phyloP scores from a whole-genome alignment of 2,888 invertebrate genomes.

The Mesochorus sp. region DNA sequence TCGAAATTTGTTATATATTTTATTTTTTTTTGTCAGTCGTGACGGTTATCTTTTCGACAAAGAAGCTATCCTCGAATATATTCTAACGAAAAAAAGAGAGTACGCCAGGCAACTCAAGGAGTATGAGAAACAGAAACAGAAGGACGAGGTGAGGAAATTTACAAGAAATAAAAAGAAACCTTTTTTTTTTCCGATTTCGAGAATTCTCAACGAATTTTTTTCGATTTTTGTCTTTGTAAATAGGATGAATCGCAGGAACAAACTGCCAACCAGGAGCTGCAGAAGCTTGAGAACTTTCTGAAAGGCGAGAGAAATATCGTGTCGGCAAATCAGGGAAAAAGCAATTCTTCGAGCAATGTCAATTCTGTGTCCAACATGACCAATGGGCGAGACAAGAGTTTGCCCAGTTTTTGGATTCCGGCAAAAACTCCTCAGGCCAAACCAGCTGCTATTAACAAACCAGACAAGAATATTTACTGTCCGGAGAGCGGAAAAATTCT shows the following conservation, averaged over 20 bases:
- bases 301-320: constrained; percentile 92
- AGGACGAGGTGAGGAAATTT: constrained; percentile 89
- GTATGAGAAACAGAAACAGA: constrained; percentile 93
- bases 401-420: constrained; percentile 99
- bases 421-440: constrained; percentile 95
- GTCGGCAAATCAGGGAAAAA: constrained; percentile 59
- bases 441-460: constrained; percentile 87
- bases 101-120: constrained; percentile 94
- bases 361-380: constrained; percentile 91
- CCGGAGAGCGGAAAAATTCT: constrained; percentile 93
- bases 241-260: constrained; percentile 87
- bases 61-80: constrained; percentile 97
- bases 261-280: constrained; percentile 88
- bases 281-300: constrained; percentile 90
- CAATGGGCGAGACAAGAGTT: constrained; percentile 89
- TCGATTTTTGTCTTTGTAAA: background rate
- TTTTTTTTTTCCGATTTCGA: too few relatives aligned
- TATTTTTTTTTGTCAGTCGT: constrained; percentile 81
- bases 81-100: constrained; percentile 96
- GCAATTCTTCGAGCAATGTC: constrained; percentile 45
- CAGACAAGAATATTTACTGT: constrained; percentile 90
- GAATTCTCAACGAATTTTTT: too few relatives aligned
- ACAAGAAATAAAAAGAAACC: too few relatives aligned
- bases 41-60: constrained; percentile 98
- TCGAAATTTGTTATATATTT: background rate